These are phyloP conservation scores for Oopsacas minuta DNA, from an alignment of 37 sponge, comb jelly and placozoan species.

Conservation along the genomic window DNA sequence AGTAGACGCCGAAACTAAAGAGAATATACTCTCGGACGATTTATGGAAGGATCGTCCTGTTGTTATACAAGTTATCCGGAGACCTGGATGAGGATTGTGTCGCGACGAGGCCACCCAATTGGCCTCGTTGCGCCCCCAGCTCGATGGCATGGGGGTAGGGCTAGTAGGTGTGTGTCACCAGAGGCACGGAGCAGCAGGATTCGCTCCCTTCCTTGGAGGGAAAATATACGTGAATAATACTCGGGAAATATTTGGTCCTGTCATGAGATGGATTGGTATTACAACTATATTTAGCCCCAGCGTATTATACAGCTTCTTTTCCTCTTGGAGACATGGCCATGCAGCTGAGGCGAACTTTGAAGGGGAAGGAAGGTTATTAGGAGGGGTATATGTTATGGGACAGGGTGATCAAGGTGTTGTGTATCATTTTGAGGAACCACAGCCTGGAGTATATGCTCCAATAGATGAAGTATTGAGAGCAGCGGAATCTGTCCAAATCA, in stretches of 20 bases:
- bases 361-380: not conserved
- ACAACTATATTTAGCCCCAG: not conserved
- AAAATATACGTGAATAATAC: not conserved
- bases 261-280: not conserved
- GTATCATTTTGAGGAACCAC: slow-evolving; percentile 5
- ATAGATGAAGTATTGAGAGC: not conserved
- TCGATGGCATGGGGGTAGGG: not conserved
- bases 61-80: not conserved
- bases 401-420: not conserved
- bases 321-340: not conserved
- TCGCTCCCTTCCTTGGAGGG: not conserved
- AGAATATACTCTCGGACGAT: not conserved
- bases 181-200: not conserved
- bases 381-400: not conserved
- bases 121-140: slow-evolving; percentile 4
- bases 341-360: not conserved
- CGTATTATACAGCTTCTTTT: not conserved
- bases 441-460: not conserved
- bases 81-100: slow-evolving; percentile 3
- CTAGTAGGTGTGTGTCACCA: not conserved
- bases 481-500: not conserved
- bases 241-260: not conserved
- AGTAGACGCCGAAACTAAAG: not conserved
- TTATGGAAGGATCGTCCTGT: not conserved
- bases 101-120: not conserved